Evolutionary conservation across 2,113 vertebrate genomes (phyloP).

Genomic region (Chlamydotis undulata): DNA sequence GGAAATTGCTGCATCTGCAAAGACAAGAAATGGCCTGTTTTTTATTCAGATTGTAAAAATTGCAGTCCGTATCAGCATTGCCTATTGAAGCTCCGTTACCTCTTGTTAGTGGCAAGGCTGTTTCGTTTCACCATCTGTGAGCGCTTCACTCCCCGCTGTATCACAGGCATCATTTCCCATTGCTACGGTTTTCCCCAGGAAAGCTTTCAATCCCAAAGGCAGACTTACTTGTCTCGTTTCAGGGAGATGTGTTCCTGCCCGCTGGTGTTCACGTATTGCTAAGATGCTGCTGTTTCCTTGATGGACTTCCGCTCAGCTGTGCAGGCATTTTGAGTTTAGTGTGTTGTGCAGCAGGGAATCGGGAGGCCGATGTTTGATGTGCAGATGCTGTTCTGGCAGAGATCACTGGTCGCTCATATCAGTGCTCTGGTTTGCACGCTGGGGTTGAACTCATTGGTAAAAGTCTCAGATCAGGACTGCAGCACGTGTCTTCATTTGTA

Average conservation of each 20-base stretch:
- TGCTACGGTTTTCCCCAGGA: fast-evolving
- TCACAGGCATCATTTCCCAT: background rate
- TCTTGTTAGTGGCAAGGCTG: background rate
- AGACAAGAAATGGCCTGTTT: background rate
- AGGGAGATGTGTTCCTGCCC: background rate
- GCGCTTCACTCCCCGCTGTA: background rate
- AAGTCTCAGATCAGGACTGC: background rate
- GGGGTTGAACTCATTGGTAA: background rate
- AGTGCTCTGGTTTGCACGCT: background rate
- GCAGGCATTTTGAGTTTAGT: background rate
- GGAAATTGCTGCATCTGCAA: background rate
- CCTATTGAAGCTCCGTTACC: background rate
- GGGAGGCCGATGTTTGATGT: background rate
- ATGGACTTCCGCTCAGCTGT: background rate
- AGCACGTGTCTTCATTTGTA: background rate
- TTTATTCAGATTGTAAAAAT: background rate
- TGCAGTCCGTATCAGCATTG: background rate
- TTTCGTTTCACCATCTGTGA: fast-evolving
- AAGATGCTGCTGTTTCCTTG: background rate
- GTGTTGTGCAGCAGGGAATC: fast-evolving
- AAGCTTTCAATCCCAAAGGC: background rate
- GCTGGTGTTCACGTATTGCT: fast-evolving
- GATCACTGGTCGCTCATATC: no score
- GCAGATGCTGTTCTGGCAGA: background rate
- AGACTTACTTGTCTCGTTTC: background rate